These are phyloP conservation scores for Drosophila bocki DNA, from an alignment of 1,140 invertebrate genomes.

Conservation along the genomic window DNA sequence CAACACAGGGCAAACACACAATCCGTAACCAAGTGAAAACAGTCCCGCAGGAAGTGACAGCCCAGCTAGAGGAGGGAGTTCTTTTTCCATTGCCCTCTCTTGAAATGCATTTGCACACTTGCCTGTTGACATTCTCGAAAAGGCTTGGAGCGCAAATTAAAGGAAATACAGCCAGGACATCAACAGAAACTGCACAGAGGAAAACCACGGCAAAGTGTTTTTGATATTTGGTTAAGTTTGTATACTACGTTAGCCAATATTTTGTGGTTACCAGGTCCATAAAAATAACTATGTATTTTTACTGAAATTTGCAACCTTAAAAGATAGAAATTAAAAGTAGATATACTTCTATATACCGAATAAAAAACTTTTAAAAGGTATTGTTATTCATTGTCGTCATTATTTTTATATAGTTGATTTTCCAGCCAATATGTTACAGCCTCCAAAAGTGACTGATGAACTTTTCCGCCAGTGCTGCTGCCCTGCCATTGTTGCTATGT, in stretches of 20 bases:
- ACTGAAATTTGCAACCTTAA: not conserved
- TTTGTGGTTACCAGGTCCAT: no score
- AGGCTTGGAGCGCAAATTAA: conserved; percentile 60
- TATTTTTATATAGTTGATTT: not conserved
- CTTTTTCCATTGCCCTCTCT: not conserved
- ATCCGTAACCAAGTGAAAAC: conserved; percentile 24
- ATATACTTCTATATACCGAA: not conserved
- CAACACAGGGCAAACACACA: conserved; percentile 14
- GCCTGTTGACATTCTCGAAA: conserved; percentile 66
- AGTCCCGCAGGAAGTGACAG: conserved; percentile 44
- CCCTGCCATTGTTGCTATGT: conserved; percentile 5
- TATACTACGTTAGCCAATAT: not conserved
- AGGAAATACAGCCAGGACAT: conserved; percentile 52
- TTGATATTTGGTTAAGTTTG: not conserved
- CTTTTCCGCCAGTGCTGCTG: not conserved
- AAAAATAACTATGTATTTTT: not conserved
- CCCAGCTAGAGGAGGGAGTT: not conserved
- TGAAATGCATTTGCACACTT: conserved; percentile 68
- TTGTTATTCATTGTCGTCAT: not conserved
- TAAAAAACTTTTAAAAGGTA: not conserved
- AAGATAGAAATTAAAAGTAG: not conserved
- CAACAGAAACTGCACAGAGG: conserved; percentile 24
- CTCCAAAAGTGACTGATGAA: not conserved
- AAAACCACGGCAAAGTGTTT: not conserved
- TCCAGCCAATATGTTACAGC: not conserved